Conservation (phyloP, 2,797 vertebrate species). For the Ctenopoma kingsleyae region DNA sequence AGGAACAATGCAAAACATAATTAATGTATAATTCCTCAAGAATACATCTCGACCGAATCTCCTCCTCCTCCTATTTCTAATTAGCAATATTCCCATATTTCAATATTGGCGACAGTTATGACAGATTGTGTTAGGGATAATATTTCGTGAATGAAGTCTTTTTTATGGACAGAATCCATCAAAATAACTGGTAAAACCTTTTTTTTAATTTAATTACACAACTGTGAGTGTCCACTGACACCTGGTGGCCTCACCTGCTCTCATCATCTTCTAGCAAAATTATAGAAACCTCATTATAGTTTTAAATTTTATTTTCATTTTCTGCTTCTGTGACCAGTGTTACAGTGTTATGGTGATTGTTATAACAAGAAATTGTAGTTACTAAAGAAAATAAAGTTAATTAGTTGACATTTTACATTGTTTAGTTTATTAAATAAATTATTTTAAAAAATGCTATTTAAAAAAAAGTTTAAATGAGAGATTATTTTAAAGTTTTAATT, state of each 20-base stretch:
- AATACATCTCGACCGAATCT: neutral
- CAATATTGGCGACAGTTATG: neutral
- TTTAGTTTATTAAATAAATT: too few relatives aligned
- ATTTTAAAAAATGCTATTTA: too few relatives aligned
- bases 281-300: neutral
- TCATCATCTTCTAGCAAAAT: neutral
- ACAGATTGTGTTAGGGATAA: too few relatives aligned
- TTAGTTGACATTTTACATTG: too few relatives aligned
- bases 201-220: neutral
- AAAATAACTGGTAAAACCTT: neutral
- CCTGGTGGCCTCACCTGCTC: conserved; percentile 51
- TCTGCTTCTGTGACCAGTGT: too few relatives aligned
- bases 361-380: too few relatives aligned
- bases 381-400: too few relatives aligned
- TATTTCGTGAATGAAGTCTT: neutral
- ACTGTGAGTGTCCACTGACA: conserved; percentile 55
- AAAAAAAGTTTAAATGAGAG: too few relatives aligned
- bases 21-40: neutral
- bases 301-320: neutral
- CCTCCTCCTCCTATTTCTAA: neutral
- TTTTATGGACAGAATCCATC: neutral
- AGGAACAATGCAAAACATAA: neutral
- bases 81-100: neutral
- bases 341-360: too few relatives aligned
- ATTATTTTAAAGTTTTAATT: too few relatives aligned